Evolutionary conservation across 2,113 vertebrate genomes (phyloP).

Genomic region (Tinamus guttatus): DNA sequence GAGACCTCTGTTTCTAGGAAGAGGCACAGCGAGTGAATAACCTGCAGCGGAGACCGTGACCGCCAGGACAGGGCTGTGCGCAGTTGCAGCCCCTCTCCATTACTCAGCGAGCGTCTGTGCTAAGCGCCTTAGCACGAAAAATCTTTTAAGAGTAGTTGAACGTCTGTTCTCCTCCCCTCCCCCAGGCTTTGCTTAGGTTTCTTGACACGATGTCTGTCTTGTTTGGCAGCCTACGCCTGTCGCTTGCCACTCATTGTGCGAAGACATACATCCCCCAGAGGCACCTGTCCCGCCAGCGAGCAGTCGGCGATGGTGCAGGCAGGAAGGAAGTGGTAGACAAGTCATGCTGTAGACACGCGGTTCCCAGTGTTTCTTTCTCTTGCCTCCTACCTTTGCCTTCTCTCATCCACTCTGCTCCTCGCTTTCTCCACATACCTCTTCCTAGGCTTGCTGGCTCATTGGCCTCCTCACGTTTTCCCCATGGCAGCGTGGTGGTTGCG

Average conservation of each 20-base stretch:
- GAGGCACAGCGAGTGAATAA: background rate
- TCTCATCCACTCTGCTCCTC: background rate
- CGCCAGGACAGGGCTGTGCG: fast-evolving
- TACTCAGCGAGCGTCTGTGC: background rate
- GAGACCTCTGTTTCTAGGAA: background rate
- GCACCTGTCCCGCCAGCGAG: background rate
- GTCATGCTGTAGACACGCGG: background rate
- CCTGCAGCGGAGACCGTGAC: background rate
- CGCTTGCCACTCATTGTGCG: fast-evolving
- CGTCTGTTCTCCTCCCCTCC: background rate
- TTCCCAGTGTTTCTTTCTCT: background rate
- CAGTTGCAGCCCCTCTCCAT: background rate
- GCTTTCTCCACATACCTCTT: background rate
- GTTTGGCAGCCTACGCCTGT: fast-evolving
- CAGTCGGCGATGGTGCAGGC: background rate
- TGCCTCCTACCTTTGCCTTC: background rate
- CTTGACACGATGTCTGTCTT: background rate
- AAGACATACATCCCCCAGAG: background rate
- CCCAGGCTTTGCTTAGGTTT: background rate
- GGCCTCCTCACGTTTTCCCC: background rate
- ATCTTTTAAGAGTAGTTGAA: background rate
- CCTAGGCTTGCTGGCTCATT: no score
- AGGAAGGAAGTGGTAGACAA: background rate
- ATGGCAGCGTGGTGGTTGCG: no score
- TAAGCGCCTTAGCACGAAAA: fast-evolving